Percentiles rank a stretch among this genome's conserved stretches.
phyloP scores from a whole-genome alignment of 2,113 vertebrate species.

The Pimephales promelas region DNA sequence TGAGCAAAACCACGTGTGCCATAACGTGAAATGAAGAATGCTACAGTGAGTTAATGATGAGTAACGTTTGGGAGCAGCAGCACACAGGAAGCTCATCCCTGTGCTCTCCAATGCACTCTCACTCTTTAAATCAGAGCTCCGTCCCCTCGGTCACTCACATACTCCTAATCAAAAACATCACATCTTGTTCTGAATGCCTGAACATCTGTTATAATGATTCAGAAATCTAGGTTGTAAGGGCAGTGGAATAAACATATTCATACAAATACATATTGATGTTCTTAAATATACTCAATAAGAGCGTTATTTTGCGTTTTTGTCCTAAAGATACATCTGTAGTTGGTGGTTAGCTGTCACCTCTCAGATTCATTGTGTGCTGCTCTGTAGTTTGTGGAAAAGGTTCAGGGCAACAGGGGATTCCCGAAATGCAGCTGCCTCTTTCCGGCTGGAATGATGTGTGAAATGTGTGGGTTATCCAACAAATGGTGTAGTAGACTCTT shows the following conservation, averaged over 20 bases:
- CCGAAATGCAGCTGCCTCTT: constrained; percentile 70
- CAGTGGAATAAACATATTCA: neutral
- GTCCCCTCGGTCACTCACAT: neutral
- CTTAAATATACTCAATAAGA: neutral
- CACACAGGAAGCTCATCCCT: constrained; percentile 60
- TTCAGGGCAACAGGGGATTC: constrained; percentile 68
- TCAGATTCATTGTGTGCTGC: constrained; percentile 15
- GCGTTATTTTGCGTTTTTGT: neutral
- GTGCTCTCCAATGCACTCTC: constrained; percentile 62
- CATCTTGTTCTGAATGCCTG: neutral
- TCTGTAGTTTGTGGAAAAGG: constrained; percentile 60
- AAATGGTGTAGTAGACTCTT: constrained; percentile 58
- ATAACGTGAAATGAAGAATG: constrained; percentile 62
- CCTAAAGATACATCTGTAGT: neutral
- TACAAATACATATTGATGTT: constrained; percentile 7
- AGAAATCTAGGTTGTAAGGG: neutral
- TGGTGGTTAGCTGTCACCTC: neutral
- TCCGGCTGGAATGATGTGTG: constrained; percentile 68
- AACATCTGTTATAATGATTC: neutral
- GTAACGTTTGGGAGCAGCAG: constrained; percentile 49
- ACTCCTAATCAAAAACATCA: constrained; percentile 28
- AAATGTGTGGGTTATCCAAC: constrained; percentile 71
- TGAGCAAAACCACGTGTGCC: constrained; percentile 55
- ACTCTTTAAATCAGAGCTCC: constrained; percentile 45
- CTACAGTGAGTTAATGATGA: constrained; percentile 70